Conservation (phyloP, 2,113 vertebrate species). For the Falco punctatus region DNA sequence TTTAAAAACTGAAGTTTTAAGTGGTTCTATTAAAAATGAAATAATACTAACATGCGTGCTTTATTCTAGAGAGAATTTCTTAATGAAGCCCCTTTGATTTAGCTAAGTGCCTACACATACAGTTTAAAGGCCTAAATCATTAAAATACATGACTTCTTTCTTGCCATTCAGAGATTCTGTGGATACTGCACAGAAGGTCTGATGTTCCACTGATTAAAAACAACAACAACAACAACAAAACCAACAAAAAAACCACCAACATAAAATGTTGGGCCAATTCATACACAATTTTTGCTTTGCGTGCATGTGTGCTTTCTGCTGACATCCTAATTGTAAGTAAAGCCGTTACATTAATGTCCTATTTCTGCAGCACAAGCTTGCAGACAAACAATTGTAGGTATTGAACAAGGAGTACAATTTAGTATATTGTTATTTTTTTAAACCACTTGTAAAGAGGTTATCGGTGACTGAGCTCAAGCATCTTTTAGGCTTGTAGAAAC, state of each 20-base stretch:
- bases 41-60: neutral
- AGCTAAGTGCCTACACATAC: neutral
- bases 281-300: neutral
- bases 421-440: neutral
- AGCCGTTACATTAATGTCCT: neutral
- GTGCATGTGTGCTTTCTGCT: neutral
- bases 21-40: neutral
- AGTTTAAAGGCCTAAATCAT: neutral
- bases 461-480: neutral
- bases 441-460: neutral
- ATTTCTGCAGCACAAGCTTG: neutral
- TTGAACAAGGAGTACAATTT: neutral
- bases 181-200: neutral
- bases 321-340: neutral
- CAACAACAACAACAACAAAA: too few species aligned
- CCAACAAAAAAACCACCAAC: neutral
- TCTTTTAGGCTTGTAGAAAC: neutral
- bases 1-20: neutral
- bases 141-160: neutral
- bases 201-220: neutral
- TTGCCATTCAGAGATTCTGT: neutral
- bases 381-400: neutral
- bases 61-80: neutral
- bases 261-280: fast-evolving
- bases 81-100: neutral